Conservation (phyloP, 2,888 invertebrate genomes). For the Hirtodrosophila duncani region DNA sequence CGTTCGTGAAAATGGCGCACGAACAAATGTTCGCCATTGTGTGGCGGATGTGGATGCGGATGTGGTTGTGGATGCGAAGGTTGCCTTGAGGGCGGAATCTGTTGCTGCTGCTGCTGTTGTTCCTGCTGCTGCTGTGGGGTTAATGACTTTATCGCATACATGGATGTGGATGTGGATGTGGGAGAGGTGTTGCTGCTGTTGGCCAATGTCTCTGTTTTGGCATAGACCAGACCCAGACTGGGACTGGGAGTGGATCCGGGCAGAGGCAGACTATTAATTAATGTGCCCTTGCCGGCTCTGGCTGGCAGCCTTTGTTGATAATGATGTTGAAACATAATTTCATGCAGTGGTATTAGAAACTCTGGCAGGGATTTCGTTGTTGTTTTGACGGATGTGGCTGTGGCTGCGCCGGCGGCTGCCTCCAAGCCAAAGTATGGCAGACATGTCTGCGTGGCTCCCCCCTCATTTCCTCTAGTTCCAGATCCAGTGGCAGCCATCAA, state of each 20-base stretch:
- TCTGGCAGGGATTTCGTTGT: constrained; percentile 68
- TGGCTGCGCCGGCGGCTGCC: constrained; percentile 35
- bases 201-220: constrained; percentile 51
- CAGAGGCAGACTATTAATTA: constrained; percentile 59
- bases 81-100: constrained; percentile 32
- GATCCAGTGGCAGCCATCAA: constrained; percentile 3
- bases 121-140: constrained; percentile 55
- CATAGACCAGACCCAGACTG: constrained; percentile 16
- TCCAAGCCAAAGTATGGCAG: constrained; percentile 68
- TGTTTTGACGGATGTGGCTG: too few relatives aligned
- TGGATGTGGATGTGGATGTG: too few relatives aligned
- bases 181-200: constrained; percentile 6
- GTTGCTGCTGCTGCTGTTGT: constrained; percentile 27
- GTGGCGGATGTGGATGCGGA: constrained; percentile 27
- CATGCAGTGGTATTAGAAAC: constrained; percentile 70
- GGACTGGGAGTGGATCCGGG: too few relatives aligned
- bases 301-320: constrained; percentile 41
- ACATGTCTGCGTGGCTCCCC: constrained; percentile 52
- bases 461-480: background rate
- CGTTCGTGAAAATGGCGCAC: constrained; percentile 78
- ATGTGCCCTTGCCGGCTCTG: constrained; percentile 34
- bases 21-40: constrained; percentile 71
- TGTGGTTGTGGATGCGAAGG: constrained; percentile 20
- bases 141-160: constrained; percentile 66
- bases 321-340: constrained; percentile 69